Base-by-base conservation (phyloP, 1,140 invertebrate genomes). In the Meloidogyne exigua region DNA sequence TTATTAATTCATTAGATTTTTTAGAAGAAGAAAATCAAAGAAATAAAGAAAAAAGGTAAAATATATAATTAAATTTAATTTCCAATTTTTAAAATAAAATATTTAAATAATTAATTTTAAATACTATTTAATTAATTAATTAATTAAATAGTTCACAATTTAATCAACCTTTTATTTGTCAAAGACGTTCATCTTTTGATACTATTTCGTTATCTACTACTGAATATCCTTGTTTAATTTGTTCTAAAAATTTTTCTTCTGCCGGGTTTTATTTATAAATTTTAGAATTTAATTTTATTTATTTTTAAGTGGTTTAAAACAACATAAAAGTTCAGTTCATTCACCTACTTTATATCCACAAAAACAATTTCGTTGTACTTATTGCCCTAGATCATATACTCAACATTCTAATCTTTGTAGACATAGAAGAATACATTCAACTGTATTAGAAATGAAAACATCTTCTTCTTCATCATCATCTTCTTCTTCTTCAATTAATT, bases 401-500 rank as follows among this genome's bases (percentile, higher is more conserved):
- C 97, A 99, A 89, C 99, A 99, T 88, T 98, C 96, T 15, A 99
- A 99, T 88, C 90, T 99, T 81, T 99, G 97, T 87, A 92, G 97
- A 23, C 97, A 99, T 89, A 98, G 96, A 87, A 93, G 96, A 78
- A 98, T 98, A 94, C 97, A 99, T 86, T 88, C 72, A 72, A 83
- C 15, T 42, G 21, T n/a, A 25, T 21, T n/a, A 67, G 36, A 49
- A 57, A 57, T 57, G 49, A 57, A 49, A 18, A 18, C 44, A 18
- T 49, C n/a, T 57, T n/a, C 18, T 49, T 49, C 44, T 49, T 49
- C 44, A 3, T 49, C 44, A 1, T 44, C 15, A 18, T 49, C 44
- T 49, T 49, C 28, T 32, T 32, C 28, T 32, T 32, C 28, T 3
- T 3, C 44, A 49, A 49, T 18, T 49, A 18, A 15, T 49, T 18